These are phyloP conservation scores for Neopipo cinnamomea DNA, from an alignment of 2,113 vertebrate genomes.

Conservation along the genomic window DNA sequence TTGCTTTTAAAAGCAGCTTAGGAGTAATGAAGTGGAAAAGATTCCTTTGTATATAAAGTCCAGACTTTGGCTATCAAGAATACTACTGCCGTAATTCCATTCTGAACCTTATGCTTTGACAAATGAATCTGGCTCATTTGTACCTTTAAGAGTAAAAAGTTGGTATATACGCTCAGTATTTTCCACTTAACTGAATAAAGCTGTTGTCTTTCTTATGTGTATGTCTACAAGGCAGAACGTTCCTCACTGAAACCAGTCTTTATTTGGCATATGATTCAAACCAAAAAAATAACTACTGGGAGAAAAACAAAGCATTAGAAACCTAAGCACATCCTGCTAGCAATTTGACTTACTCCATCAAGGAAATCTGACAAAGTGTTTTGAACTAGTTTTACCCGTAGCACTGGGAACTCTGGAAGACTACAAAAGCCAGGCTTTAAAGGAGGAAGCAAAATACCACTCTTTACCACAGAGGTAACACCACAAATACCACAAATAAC, in stretches of 20 bases:
- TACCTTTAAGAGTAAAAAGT: neutral
- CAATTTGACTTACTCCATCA: neutral
- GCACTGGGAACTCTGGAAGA: neutral
- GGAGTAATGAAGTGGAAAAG: neutral
- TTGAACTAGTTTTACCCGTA: neutral
- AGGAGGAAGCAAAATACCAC: neutral
- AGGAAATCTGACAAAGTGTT: neutral
- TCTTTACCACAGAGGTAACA: neutral
- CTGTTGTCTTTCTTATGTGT: neutral
- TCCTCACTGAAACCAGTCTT: neutral
- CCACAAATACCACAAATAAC: constrained; percentile 25
- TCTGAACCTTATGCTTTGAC: neutral
- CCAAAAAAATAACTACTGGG: neutral
- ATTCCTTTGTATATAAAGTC: neutral
- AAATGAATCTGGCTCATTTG: neutral
- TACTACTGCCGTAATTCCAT: neutral
- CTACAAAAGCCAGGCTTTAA: neutral
- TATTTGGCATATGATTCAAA: neutral
- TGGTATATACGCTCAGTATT: neutral
- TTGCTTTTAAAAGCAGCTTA: neutral
- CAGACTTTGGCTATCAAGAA: neutral
- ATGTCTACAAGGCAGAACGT: rapidly evolving
- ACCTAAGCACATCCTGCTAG: neutral
- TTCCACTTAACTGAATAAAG: neutral
- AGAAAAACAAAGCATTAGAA: neutral